Conservation (phyloP, 2,888 invertebrate species). For the Yponomeuta cagnagella region DNA sequence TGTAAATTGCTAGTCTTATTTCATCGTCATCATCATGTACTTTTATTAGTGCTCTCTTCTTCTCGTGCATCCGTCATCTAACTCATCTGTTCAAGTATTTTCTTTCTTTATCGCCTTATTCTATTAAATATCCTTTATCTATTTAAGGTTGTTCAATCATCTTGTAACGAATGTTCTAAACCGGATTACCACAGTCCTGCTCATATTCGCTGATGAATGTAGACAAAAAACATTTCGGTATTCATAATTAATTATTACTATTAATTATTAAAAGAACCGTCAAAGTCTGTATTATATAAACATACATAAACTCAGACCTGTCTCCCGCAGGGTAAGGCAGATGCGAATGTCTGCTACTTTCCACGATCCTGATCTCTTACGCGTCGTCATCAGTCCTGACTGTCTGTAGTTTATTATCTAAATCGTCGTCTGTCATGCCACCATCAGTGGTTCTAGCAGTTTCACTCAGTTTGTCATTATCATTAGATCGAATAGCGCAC, state of each 20-base stretch:
- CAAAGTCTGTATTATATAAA: no score
- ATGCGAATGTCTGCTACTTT: no score
- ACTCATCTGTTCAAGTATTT: background rate
- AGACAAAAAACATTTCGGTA: no score
- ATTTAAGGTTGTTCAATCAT: no score
- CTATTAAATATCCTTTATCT: background rate
- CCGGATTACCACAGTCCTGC: no score
- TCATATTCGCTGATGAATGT: no score
- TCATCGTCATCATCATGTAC: background rate
- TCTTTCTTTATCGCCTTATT: background rate
- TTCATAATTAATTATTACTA: no score
- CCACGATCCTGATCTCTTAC: no score
- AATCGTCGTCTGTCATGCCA: background rate
- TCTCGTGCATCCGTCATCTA: background rate
- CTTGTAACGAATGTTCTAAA: no score
- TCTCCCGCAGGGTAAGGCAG: no score
- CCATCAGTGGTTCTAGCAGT: background rate
- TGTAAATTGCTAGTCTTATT: background rate
- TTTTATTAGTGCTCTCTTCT: background rate
- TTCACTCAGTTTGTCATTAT: conserved; percentile 33
- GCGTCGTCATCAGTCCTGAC: background rate
- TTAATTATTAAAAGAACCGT: no score
- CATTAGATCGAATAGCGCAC: conserved; percentile 15
- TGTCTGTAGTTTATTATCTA: background rate
- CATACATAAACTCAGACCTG: no score